These are phyloP conservation scores for Anniella stebbinsi DNA, from an alignment of 2,797 vertebrate genomes.

Conservation along the genomic window DNA sequence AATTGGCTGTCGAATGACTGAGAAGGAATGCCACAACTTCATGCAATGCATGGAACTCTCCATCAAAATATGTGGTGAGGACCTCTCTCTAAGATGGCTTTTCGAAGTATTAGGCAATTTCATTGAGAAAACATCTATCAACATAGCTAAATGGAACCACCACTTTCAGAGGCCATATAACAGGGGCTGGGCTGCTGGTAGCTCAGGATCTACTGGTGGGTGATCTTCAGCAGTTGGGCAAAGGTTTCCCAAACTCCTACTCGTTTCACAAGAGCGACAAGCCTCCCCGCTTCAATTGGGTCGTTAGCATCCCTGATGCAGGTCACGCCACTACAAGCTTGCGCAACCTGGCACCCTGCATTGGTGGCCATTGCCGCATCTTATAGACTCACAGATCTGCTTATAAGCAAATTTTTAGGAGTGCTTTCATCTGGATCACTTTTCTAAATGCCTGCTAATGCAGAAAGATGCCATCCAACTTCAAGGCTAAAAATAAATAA, in stretches of 20 bases:
- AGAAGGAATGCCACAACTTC: background rate
- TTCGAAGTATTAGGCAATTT: background rate
- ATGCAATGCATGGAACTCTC: background rate
- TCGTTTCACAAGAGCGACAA: background rate
- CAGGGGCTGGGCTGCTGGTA: too few species aligned
- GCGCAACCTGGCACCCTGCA: too few species aligned
- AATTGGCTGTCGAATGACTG: background rate
- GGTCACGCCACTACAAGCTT: background rate
- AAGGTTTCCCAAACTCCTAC: background rate
- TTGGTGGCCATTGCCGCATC: too few species aligned
- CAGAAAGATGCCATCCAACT: too few species aligned
- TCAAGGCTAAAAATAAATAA: background rate
- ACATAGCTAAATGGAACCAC: background rate
- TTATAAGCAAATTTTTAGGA: background rate
- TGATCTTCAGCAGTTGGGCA: background rate
- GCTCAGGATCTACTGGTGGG: background rate
- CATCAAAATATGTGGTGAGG: background rate
- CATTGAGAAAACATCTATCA: background rate
- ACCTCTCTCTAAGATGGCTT: background rate
- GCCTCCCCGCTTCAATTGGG: background rate
- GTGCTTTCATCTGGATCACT: background rate
- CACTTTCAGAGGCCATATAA: background rate
- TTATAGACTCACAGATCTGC: background rate
- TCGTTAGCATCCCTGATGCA: background rate
- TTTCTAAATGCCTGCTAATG: background rate